Base-by-base conservation (phyloP, 2,888 invertebrate genomes). In the Octonoba sinensis region DNA sequence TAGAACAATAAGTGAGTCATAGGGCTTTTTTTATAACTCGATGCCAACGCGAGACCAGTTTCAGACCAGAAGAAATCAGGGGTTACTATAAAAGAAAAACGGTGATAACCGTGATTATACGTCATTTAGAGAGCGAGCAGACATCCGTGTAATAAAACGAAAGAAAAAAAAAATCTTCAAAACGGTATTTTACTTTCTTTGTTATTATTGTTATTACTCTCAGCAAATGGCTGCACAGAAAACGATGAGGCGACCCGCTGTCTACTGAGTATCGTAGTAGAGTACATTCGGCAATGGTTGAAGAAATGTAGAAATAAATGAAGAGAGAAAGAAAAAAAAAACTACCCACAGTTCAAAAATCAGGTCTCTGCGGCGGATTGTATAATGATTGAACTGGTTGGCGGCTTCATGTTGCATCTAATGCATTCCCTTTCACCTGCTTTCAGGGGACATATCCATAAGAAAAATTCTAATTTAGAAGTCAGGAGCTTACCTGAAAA, bases 241-340 rank as follows among this genome's bases (percentile, higher is more conserved):
- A 36, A 36, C 36, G 36, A 49, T 36, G 56, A 18, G 72, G 78
- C 72, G 78, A 49, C 78, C 65, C 66, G 78, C 78, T 67, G 78
- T 78, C 78, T 76, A 56, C 51, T 47, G 51, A 54, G n/a, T 59
- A 59, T 60, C 36, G 36, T n/a, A n/a, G n/a, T n/a, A 36, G 15
- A 15, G 27, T 54, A n/a, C 73, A 47, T 60, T 44, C 72, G 60
- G 51, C 54, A 59, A 47, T 66, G 64, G 66, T 57, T 57, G 66
- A 47, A 27, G 59, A 24, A 51, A 27, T 44, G 20, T 18, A 27
- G 44, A 62, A 65, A 64, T 27, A 66, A 44, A 60, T 60, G 66
- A 47, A 49, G 36, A 36, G 49, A 27, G 18, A 24, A 47, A 54
- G 44, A 67, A 51, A 67, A 49, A 24, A 60, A 64, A 47, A 22